Percentiles rank a stretch among this genome's conserved stretches.
phyloP scores from a whole-genome alignment of 2,113 vertebrate genomes.

The Leptosomus discolor region DNA sequence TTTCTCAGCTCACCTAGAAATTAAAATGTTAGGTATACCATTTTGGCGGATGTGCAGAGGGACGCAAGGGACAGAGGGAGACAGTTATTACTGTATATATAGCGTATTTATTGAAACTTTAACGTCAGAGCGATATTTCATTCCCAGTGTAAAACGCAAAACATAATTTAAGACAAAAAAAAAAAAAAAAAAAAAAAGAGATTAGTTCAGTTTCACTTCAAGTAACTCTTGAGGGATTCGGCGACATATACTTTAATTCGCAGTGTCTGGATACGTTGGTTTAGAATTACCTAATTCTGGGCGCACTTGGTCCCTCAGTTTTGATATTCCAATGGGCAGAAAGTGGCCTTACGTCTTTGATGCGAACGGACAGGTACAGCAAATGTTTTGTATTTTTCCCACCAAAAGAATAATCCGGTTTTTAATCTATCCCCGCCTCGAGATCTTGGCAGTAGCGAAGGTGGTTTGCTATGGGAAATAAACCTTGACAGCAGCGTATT shows the following conservation, averaged over 20 bases:
- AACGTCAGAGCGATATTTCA: background rate
- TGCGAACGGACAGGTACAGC: background rate
- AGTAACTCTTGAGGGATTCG: background rate
- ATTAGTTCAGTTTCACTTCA: background rate
- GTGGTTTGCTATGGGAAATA: slow-evolving; percentile 76
- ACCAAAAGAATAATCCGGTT: slow-evolving; percentile 25
- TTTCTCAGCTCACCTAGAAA: background rate
- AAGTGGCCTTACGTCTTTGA: background rate
- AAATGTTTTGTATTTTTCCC: slow-evolving; percentile 22
- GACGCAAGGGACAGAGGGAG: background rate
- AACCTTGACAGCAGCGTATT: slow-evolving; percentile 73
- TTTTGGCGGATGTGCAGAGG: background rate
- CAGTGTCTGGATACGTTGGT: background rate
- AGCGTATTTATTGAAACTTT: background rate
- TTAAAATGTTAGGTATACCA: background rate
- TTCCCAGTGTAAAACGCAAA: background rate
- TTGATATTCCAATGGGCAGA: background rate
- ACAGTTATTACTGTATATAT: background rate
- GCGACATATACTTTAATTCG: background rate
- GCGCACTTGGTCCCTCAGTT: background rate
- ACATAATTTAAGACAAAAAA: background rate
- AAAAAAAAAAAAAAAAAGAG: background rate
- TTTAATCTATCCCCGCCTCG: slow-evolving; percentile 50
- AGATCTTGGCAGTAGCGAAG: slow-evolving; percentile 63
- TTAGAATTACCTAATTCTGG: background rate